Conservation (phyloP, 2,888 invertebrate species). For the Lamproptera curius region DNA sequence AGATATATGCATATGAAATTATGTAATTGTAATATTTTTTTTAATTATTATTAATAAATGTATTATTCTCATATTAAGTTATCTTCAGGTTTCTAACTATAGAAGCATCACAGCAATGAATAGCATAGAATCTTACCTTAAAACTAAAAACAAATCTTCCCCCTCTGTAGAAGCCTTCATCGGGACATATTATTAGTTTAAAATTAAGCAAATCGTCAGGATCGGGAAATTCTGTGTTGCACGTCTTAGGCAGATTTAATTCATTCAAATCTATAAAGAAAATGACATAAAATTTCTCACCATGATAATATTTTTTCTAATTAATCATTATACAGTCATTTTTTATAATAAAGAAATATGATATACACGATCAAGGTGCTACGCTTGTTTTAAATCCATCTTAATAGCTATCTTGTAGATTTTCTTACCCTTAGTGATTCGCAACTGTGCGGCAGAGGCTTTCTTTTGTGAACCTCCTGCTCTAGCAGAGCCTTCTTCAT, state of each 20-base stretch:
- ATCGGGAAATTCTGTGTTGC: conserved; percentile 97
- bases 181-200: conserved; percentile 96
- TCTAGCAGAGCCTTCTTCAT: conserved; percentile 88
- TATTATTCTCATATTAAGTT: too few relatives aligned
- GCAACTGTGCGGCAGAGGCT: conserved; percentile 96
- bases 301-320: conserved; percentile 5
- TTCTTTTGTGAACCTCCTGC: conserved; percentile 88
- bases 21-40: too few relatives aligned
- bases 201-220: conserved; percentile 97
- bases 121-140: conserved; percentile 84
- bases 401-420: neutral
- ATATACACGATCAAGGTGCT: too few relatives aligned
- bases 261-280: conserved; percentile 94
- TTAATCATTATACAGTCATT: neutral
- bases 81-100: too few relatives aligned
- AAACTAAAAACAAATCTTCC: conserved; percentile 98
- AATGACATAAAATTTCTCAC: conserved; percentile 6
- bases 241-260: conserved; percentile 97
- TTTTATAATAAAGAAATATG: conserved; percentile 14
- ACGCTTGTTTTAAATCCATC: neutral
- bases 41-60: too few relatives aligned
- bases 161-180: conserved; percentile 97
- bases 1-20: too few relatives aligned
- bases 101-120: too few relatives aligned
- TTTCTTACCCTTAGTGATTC: conserved; percentile 95